Evolutionary conservation across 2,888 invertebrate genomes (phyloP).

Genomic region (Drosophila anomalipes): DNA sequence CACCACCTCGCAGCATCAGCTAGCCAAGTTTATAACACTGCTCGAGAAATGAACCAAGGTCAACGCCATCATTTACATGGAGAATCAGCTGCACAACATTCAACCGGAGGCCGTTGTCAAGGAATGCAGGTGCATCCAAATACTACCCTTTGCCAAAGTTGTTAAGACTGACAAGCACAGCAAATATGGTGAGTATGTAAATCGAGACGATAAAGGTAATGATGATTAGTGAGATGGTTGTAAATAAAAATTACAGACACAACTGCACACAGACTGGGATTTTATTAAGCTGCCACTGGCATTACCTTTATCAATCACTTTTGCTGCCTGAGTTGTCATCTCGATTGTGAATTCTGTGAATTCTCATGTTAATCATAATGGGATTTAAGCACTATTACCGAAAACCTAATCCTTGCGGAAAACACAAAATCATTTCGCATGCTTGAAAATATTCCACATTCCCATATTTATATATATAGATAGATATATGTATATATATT

Average conservation of each 20-base stretch:
- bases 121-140: constrained; percentile 90
- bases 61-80: constrained; percentile 93
- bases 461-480: not conserved
- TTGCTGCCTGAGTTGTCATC: too few relatives aligned
- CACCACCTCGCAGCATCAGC: constrained; percentile 95
- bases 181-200: constrained; percentile 84
- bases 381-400: not conserved
- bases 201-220: not conserved
- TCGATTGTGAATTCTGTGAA: not conserved
- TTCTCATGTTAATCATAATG: not conserved
- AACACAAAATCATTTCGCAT: too few relatives aligned
- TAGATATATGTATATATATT: not conserved
- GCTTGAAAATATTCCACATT: too few relatives aligned
- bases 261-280: not conserved
- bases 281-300: too few relatives aligned
- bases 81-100: constrained; percentile 92
- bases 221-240: not conserved
- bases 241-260: not conserved
- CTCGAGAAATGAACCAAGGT: constrained; percentile 90
- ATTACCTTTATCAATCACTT: too few relatives aligned
- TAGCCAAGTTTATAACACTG: constrained; percentile 95
- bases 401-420: not conserved
- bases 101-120: constrained; percentile 89
- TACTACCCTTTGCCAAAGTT: constrained; percentile 91
- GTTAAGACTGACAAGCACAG: constrained; percentile 87